A percentile compares a stretch with the other conserved stretches of the same genome.
Evolutionary conservation across 2,113 vertebrate genomes (phyloP).

Genomic region (Odocoileus virginianus): DNA sequence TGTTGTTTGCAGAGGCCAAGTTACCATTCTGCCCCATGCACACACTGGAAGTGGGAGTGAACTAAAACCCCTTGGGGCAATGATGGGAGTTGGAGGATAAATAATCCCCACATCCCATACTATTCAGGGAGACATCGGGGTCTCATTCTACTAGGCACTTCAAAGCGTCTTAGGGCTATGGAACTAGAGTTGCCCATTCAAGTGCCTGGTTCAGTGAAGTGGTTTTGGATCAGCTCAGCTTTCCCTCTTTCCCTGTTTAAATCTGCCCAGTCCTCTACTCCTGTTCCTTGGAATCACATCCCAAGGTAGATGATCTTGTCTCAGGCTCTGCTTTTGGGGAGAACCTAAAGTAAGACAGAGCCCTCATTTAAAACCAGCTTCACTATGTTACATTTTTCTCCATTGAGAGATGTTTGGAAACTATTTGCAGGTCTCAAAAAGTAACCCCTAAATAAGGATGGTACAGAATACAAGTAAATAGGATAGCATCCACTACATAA

Average conservation of each 20-base stretch:
- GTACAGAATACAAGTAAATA: not conserved
- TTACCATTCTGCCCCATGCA: not conserved
- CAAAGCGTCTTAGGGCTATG: not conserved
- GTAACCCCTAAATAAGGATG: conserved; percentile 35
- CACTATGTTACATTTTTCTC: not conserved
- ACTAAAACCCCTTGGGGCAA: not conserved
- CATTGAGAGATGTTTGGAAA: conserved; percentile 42
- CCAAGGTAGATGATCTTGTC: not conserved
- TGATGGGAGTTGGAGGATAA: not conserved
- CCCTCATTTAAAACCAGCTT: conserved; percentile 6
- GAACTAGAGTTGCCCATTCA: too few relatives aligned
- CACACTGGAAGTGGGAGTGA: not conserved
- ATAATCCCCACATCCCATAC: too few relatives aligned
- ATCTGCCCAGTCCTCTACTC: not conserved
- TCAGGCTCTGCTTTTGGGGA: not conserved
- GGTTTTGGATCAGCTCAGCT: not conserved
- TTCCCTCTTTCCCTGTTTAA: not conserved
- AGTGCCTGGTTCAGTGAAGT: not conserved
- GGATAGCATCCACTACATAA: not conserved
- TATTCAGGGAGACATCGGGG: not conserved
- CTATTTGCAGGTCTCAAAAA: conserved; percentile 26
- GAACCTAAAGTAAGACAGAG: conserved; percentile 16
- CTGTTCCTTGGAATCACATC: not conserved
- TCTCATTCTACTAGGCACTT: not conserved
- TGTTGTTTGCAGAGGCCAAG: not conserved